phyloP scores from a whole-genome alignment of 2,797 vertebrate genomes.

The Pachyuromys duprasi region DNA sequence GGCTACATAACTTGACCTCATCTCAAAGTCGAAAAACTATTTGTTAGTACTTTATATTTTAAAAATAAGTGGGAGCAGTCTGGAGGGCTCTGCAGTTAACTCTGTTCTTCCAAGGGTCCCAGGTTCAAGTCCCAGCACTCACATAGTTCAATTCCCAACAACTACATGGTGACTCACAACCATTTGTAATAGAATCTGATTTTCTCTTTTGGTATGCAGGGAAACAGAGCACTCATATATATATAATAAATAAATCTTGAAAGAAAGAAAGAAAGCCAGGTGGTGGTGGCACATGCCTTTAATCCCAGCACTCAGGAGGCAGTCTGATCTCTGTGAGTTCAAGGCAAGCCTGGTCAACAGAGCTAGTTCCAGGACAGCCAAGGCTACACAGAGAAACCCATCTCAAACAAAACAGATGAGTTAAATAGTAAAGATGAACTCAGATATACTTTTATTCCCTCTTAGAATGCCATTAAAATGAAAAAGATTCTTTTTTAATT shows the following conservation, averaged over 20 bases:
- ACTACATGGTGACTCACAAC: neutral
- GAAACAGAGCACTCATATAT: no score
- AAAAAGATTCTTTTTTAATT: neutral
- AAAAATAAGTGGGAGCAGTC: neutral
- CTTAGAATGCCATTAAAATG: neutral
- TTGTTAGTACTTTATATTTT: neutral
- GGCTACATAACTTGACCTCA: neutral
- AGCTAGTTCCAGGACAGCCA: no score
- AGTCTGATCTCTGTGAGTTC: no score
- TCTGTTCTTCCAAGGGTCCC: neutral
- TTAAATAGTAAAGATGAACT: slow-evolving; percentile 7
- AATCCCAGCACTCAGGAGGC: no score
- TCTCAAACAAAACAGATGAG: neutral
- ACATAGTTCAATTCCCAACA: no score
- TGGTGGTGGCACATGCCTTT: no score
- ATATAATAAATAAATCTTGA: no score
- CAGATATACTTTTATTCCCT: neutral
- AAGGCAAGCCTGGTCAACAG: no score
- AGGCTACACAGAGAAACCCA: no score
- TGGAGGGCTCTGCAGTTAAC: neutral
- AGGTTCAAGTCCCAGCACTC: neutral
- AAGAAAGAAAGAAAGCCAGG: no score
- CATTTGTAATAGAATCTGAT: no score
- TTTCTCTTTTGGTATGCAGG: no score
- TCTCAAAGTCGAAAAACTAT: neutral